These are phyloP conservation scores for Nematostella vectensis DNA, from an alignment of 92 coral and sea anemone genomes.

Conservation along the genomic window DNA sequence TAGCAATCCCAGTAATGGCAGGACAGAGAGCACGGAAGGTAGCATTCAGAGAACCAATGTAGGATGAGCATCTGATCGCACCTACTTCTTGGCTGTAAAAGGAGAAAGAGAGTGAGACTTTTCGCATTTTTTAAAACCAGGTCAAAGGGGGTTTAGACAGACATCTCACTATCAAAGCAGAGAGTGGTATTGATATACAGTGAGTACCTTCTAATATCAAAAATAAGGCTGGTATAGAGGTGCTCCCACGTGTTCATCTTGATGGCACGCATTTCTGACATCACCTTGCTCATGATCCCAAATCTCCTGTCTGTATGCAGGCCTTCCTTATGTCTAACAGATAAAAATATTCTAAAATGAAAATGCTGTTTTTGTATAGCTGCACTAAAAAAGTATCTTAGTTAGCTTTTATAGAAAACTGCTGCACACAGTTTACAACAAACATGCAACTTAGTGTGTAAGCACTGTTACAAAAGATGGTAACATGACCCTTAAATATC, in stretches of 20 bases:
- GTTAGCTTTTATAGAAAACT: no score
- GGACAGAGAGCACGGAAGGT: conserved; percentile 38
- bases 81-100: conserved; percentile 54
- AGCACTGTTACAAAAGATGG: no score
- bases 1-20: conserved; percentile 44
- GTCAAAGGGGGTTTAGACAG: neutral
- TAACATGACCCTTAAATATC: no score
- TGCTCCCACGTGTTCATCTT: conserved; percentile 99
- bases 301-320: conserved; percentile 69
- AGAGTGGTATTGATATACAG: neutral
- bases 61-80: conserved; percentile 45
- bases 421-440: no score
- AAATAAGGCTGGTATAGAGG: conserved; percentile 67
- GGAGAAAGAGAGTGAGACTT: no score
- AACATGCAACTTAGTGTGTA: no score
- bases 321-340: conserved; percentile 64
- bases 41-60: conserved; percentile 55
- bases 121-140: neutral
- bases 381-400: no score
- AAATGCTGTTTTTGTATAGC: no score
- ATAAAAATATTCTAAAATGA: no score
- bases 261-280: conserved; percentile 93
- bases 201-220: conserved; percentile 62
- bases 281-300: conserved; percentile 89
- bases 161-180: neutral